A percentile compares a stretch with the other conserved stretches of the same genome.
Conservation (phyloP, 2,113 vertebrate species). For the Rattus rattus region DNA sequence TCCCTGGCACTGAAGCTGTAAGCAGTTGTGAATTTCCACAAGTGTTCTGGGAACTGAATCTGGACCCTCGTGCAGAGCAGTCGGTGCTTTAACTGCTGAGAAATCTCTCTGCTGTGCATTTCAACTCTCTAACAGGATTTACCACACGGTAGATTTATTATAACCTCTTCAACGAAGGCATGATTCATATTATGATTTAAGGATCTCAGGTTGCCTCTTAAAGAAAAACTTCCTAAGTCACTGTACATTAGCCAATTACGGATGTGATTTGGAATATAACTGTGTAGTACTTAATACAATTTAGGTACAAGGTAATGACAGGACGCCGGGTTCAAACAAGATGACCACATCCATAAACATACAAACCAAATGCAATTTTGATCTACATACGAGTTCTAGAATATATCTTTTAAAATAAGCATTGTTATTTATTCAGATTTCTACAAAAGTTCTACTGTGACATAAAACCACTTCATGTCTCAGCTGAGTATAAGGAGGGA, state of each 20-base stretch:
- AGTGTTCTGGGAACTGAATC: neutral
- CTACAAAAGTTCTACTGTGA: slow-evolving; percentile 90
- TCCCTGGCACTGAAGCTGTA: neutral
- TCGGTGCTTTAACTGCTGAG: neutral
- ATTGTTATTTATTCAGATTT: slow-evolving; percentile 92
- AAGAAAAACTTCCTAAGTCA: neutral
- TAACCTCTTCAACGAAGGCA: neutral
- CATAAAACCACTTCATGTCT: slow-evolving; percentile 89
- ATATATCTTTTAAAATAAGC: slow-evolving; percentile 86
- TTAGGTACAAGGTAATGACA: slow-evolving; percentile 91
- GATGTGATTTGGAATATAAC: slow-evolving; percentile 92
- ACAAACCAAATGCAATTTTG: slow-evolving; percentile 91
- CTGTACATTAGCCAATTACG: slow-evolving; percentile 86
- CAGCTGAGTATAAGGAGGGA: slow-evolving; percentile 82
- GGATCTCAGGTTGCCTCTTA: neutral
- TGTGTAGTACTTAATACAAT: slow-evolving; percentile 98
- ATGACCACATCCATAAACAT: slow-evolving; percentile 89
- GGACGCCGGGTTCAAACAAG: slow-evolving; percentile 88
- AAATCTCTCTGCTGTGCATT: neutral
- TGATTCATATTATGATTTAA: neutral
- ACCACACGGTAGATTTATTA: neutral
- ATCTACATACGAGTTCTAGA: slow-evolving; percentile 92
- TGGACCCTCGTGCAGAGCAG: neutral
- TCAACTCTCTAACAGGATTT: neutral
- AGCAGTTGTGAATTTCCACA: neutral